Conservation (phyloP, 2,888 invertebrate genomes). For the Agrenia bidenticulata region DNA sequence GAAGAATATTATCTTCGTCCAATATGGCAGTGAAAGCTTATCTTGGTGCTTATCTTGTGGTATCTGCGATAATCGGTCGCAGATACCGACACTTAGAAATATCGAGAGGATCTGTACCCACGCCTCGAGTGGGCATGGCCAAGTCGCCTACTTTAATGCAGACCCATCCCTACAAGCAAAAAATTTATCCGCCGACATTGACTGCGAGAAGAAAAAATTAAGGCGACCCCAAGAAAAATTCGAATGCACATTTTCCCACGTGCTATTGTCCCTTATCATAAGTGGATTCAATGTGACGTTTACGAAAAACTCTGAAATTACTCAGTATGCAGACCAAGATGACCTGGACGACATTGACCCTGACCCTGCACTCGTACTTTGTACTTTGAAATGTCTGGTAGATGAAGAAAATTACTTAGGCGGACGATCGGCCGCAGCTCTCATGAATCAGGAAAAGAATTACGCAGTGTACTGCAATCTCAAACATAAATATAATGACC, state of each 20-base stretch:
- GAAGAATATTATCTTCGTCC: no score
- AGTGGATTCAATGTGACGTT: background rate
- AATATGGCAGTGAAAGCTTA: no score
- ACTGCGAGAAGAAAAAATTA: background rate
- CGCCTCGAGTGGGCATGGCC: no score
- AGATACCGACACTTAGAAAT: no score
- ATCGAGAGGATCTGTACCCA: no score
- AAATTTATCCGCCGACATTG: background rate
- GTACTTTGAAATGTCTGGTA: background rate
- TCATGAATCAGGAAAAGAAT: background rate
- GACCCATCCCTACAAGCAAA: no score
- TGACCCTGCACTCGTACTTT: background rate
- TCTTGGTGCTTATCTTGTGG: no score
- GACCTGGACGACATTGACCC: background rate
- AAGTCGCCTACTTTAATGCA: no score
- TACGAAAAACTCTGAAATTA: background rate
- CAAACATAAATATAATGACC: background rate
- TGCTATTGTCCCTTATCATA: background rate
- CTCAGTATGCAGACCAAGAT: background rate
- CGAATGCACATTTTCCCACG: background rate
- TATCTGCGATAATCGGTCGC: no score
- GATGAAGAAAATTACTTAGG: background rate
- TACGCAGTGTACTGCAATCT: slow-evolving; percentile 8
- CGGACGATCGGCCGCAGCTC: background rate
- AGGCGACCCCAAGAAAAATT: background rate